Conservation (phyloP, 1,140 invertebrate species). For the Achatina immaculata region DNA sequence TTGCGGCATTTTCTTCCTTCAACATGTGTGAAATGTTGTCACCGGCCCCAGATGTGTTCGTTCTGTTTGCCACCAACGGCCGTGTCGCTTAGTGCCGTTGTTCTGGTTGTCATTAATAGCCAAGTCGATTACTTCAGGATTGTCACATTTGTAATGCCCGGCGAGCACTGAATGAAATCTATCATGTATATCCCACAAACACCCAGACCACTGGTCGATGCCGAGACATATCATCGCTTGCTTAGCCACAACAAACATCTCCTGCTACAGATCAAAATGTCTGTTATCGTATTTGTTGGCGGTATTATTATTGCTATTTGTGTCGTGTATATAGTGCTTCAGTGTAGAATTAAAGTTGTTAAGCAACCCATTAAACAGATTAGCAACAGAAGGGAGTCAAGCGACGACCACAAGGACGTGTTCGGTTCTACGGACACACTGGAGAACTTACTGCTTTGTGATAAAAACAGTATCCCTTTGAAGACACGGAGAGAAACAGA, state of each 20-base stretch:
- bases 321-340: conserved; percentile 47
- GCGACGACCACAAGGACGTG: conserved; percentile 31
- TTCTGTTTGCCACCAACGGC: too few relatives aligned
- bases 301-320: conserved; percentile 44
- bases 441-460: conserved; percentile 39
- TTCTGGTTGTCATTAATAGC: too few relatives aligned
- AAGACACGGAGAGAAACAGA: conserved; percentile 44
- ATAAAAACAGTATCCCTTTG: conserved; percentile 11
- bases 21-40: too few relatives aligned
- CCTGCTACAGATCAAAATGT: conserved; percentile 50
- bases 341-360: conserved; percentile 41
- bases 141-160: too few relatives aligned
- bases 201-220: neutral
- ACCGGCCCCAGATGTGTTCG: too few relatives aligned
- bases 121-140: too few relatives aligned
- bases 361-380: neutral
- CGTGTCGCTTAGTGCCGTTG: too few relatives aligned
- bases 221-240: conserved; percentile 45
- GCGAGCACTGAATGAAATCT: neutral
- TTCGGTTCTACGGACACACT: conserved; percentile 42
- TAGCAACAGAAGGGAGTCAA: neutral
- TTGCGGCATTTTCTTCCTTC: too few relatives aligned
- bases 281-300: conserved; percentile 48
- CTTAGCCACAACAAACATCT: conserved; percentile 47
- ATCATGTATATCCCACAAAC: neutral